A percentile compares a stretch with the other conserved stretches of the same genome.
Evolutionary conservation across 2,888 invertebrate species (phyloP).

Genomic region (Oxyteleia sp.): DNA sequence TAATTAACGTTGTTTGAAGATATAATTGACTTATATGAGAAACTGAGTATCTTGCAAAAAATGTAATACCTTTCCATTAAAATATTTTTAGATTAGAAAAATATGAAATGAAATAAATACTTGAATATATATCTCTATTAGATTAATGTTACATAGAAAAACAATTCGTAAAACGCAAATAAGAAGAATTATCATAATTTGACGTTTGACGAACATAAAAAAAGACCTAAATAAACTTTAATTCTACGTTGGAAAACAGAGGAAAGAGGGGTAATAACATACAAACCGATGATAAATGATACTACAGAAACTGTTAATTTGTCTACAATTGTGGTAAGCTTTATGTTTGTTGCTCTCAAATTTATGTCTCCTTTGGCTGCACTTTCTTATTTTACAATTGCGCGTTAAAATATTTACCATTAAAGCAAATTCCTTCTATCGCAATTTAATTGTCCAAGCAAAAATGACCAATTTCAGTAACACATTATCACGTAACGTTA

Average conservation of each 20-base stretch:
- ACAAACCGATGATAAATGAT: slow-evolving; percentile 69
- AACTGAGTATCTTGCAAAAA: slow-evolving; percentile 4
- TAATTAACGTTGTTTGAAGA: slow-evolving; percentile 27
- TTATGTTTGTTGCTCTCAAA: slow-evolving; percentile 42
- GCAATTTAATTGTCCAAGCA: too few relatives aligned
- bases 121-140: too few relatives aligned
- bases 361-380: slow-evolving; percentile 40
- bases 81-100: too few relatives aligned
- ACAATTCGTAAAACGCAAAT: slow-evolving; percentile 15
- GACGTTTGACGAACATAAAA: slow-evolving; percentile 55
- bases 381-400: slow-evolving; percentile 37
- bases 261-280: slow-evolving; percentile 64
- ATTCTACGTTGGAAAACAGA: slow-evolving; percentile 62
- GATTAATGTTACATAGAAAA: neutral
- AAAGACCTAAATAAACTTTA: slow-evolving; percentile 63
- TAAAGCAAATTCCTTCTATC: too few relatives aligned
- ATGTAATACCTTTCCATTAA: neutral
- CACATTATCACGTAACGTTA: too few relatives aligned
- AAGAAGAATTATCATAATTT: slow-evolving; percentile 46
- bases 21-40: slow-evolving; percentile 15
- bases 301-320: slow-evolving; percentile 71
- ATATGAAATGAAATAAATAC: too few relatives aligned
- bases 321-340: slow-evolving; percentile 68
- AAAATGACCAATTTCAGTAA: too few relatives aligned
- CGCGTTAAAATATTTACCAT: too few relatives aligned